Evolutionary conservation across 2,113 vertebrate genomes (phyloP).

Genomic region (Brachyhypopomus gauderio): DNA sequence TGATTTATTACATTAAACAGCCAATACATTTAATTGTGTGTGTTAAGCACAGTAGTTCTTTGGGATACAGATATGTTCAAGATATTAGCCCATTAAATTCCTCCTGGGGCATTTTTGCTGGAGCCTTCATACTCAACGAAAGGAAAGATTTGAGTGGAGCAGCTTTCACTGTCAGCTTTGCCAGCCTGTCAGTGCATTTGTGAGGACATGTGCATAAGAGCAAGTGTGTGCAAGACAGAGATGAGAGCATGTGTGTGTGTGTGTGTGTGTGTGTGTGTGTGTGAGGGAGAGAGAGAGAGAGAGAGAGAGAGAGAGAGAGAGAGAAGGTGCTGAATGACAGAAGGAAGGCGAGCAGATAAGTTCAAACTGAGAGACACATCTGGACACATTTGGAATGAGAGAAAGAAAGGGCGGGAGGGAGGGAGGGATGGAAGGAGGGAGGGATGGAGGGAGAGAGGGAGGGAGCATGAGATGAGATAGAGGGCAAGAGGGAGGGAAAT

Average conservation of each 20-base stretch:
- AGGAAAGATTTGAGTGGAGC: neutral
- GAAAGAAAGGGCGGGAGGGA: constrained; percentile 15
- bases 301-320: constrained; percentile 9
- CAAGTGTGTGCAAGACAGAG: neutral
- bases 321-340: neutral
- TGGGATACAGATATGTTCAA: no score
- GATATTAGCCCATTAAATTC: neutral
- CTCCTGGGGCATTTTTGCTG: neutral
- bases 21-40: no score
- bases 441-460: neutral
- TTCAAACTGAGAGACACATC: constrained; percentile 48
- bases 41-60: no score
- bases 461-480: neutral
- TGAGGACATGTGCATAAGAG: no score
- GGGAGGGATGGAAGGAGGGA: constrained; percentile 18
- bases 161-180: neutral
- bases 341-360: constrained; percentile 22
- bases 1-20: neutral
- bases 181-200: neutral
- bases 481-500: neutral
- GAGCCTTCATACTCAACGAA: neutral
- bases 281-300: neutral
- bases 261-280: neutral
- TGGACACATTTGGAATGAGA: constrained; percentile 60
- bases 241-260: neutral